Conservation (phyloP, 2,888 invertebrate species). For the Drosophila borealis region DNA sequence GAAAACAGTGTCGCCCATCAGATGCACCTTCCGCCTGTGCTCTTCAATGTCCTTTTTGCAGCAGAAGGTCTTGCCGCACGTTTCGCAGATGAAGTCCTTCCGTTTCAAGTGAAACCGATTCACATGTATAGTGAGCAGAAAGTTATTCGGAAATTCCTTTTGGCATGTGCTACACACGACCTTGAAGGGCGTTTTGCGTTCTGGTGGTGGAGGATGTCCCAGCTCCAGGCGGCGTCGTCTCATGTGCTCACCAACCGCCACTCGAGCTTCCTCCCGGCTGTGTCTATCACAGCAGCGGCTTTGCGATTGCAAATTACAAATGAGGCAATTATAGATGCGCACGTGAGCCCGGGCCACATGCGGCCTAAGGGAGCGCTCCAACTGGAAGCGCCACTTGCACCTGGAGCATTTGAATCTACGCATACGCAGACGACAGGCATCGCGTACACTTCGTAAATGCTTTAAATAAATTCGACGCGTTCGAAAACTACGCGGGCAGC, state of each 20-base stretch:
- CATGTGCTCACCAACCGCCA: slow-evolving; percentile 13
- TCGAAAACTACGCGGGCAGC: slow-evolving; percentile 27
- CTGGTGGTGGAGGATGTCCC: slow-evolving; percentile 1
- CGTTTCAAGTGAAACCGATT: slow-evolving; percentile 35
- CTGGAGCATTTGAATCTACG: slow-evolving; percentile 28
- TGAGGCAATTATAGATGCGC: slow-evolving; percentile 34
- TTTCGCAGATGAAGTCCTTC: slow-evolving; percentile 42
- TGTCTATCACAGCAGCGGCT: slow-evolving; percentile 39
- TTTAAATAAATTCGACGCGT: neutral
- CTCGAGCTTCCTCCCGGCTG: slow-evolving; percentile 14
- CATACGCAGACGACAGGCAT: neutral
- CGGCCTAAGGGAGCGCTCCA: slow-evolving; percentile 3
- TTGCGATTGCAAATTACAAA: slow-evolving; percentile 18
- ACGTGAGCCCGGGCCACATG: slow-evolving; percentile 23
- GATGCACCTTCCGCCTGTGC: slow-evolving; percentile 37
- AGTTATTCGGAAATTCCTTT: slow-evolving; percentile 2
- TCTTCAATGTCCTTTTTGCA: slow-evolving; percentile 20
- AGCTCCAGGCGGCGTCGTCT: slow-evolving; percentile 1
- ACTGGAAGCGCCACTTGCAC: slow-evolving; percentile 34
- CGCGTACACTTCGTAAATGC: slow-evolving; percentile 12
- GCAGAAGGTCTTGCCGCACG: slow-evolving; percentile 38
- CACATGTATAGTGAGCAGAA: slow-evolving; percentile 22
- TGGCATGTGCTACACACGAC: slow-evolving; percentile 21
- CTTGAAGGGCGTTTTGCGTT: neutral
- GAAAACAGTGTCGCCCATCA: neutral